Percentiles rank a stretch among this genome's conserved stretches.
These are phyloP conservation scores for Spongilla lacustris DNA, from an alignment of 37 sponge, comb jelly and placozoan species.

Conservation along the genomic window DNA sequence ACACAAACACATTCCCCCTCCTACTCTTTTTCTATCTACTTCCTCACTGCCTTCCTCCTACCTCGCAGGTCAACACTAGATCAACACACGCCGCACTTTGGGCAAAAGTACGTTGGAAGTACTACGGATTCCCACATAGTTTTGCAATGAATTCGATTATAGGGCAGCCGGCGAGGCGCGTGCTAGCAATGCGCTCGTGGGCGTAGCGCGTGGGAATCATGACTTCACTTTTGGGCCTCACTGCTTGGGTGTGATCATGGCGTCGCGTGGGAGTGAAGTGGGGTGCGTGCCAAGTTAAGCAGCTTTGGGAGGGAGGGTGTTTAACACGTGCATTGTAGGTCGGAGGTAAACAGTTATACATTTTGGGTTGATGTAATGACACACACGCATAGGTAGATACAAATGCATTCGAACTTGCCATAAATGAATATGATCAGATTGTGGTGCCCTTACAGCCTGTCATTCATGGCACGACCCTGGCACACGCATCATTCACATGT, in stretches of 20 bases:
- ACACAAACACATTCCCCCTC: not conserved
- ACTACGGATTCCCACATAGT: not conserved
- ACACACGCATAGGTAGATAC: conserved; percentile 33
- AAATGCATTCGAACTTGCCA: conserved; percentile 7
- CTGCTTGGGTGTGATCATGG: not conserved
- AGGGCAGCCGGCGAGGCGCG: not conserved
- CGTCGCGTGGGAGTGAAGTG: not conserved
- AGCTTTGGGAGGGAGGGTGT: not conserved
- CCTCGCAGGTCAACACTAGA: not conserved
- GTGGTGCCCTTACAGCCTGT: not conserved
- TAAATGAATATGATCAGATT: not conserved
- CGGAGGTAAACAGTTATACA: too few species aligned
- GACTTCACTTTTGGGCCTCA: not conserved
- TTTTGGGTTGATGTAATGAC: too few species aligned
- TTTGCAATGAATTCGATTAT: not conserved
- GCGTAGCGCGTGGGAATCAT: not conserved
- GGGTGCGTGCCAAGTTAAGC: not conserved
- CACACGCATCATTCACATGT: not conserved
- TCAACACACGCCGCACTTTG: not conserved
- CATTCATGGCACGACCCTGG: not conserved
- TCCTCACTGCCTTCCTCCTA: not conserved
- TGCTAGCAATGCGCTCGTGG: not conserved
- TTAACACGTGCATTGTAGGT: not conserved
- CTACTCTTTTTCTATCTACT: not conserved
- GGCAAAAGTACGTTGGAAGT: not conserved